Percentiles rank a stretch among this genome's conserved stretches.
Conservation (phyloP, 2,113 vertebrate species). For the Anser brachyrhynchus region DNA sequence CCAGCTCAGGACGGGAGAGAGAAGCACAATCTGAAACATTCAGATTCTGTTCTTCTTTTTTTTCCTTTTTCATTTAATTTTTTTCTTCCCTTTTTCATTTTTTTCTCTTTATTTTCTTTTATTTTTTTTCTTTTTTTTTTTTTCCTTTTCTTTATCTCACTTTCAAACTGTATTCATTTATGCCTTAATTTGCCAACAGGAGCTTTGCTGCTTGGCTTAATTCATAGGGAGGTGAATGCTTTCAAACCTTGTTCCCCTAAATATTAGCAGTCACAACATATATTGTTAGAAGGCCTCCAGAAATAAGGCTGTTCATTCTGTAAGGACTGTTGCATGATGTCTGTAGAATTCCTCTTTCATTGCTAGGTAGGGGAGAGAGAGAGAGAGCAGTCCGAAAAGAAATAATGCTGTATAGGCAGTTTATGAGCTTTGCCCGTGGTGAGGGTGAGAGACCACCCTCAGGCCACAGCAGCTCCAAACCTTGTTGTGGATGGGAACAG, state of each 20-base stretch:
- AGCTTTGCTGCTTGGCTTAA: neutral
- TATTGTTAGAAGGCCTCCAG: neutral
- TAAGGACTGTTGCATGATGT: neutral
- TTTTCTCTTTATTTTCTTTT: neutral
- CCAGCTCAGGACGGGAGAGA: neutral
- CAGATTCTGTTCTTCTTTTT: neutral
- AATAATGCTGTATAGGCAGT: neutral
- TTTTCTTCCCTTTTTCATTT: too few relatives aligned
- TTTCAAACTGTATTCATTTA: neutral
- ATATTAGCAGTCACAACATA: neutral
- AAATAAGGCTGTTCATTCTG: neutral
- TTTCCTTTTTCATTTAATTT: neutral
- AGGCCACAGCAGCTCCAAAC: neutral
- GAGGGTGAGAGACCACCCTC: neutral
- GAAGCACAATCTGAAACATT: neutral
- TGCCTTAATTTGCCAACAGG: neutral
- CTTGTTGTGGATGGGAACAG: neutral
- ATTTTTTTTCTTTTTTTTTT: neutral
- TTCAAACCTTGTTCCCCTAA: neutral
- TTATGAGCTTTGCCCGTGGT: neutral
- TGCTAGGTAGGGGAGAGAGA: neutral
- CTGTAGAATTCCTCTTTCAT: neutral
- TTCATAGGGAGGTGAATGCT: neutral
- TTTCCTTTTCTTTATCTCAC: neutral
- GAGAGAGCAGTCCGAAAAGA: neutral